Percentiles rank a stretch among this genome's conserved stretches.
Conservation (phyloP, 2,888 invertebrate genomes). For the Pyrgus malvae region DNA sequence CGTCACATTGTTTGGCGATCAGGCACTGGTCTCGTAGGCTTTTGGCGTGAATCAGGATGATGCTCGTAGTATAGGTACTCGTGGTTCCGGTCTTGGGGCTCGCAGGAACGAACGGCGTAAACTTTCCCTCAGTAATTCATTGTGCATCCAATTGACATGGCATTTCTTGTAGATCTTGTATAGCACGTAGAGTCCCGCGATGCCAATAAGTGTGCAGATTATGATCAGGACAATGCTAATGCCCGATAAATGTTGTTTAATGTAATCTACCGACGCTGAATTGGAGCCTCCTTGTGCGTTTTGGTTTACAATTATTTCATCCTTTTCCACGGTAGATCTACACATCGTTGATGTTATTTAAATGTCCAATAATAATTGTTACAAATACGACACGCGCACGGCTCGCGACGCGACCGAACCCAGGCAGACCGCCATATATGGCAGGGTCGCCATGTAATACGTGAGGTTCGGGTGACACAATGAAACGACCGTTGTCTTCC, state of each 20-base stretch:
- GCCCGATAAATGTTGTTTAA: not conserved
- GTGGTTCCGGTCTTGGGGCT: not conserved
- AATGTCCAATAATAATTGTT: too few species aligned
- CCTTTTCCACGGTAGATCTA: not conserved
- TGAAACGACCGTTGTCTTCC: too few species aligned
- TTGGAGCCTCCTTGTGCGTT: not conserved
- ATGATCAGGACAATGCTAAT: not conserved
- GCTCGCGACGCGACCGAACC: too few species aligned
- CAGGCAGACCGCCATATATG: too few species aligned
- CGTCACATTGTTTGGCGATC: too few species aligned
- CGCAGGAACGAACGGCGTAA: not conserved
- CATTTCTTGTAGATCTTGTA: not conserved
- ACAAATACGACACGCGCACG: too few species aligned
- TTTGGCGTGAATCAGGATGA: not conserved
- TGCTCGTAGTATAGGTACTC: not conserved
- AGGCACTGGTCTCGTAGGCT: not conserved
- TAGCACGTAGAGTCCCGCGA: not conserved
- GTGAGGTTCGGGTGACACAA: too few species aligned
- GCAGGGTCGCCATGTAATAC: too few species aligned
- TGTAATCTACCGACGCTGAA: not conserved
- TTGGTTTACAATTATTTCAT: not conserved
- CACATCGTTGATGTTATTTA: too few species aligned
- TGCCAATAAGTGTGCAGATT: not conserved
- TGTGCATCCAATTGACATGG: not conserved
- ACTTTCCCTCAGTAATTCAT: not conserved